Evolutionary conservation across 2,797 vertebrate genomes (phyloP), one percentile per base, ranked within the genome.

Genomic region (Pseudotriccus pelzelni): DNA sequence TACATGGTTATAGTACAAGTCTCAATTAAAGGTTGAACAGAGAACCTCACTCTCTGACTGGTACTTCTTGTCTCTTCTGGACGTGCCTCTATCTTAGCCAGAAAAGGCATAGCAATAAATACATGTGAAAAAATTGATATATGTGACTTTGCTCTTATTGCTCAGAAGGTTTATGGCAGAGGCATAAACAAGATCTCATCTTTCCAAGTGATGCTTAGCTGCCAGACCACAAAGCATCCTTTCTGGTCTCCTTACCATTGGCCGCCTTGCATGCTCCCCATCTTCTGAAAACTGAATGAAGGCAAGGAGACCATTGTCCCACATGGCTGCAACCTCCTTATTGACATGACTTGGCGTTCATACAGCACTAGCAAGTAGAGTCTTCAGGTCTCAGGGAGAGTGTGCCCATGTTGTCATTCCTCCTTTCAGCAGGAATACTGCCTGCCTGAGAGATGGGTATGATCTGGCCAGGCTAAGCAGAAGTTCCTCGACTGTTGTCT

Each of bases 401-500:
- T 50, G 50, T 63, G n/a, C 63, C 70, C 32, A 25, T 50, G 21
- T 12, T 84, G 58, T 52, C 34, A 11, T 86, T 91, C n/a, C 39
- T 91, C 2, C 39, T 22, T 79, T 66, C 52, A 67, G 62, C 46
- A 37, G 46, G 43, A 60, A 37, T 43, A 5, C 30, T 88, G 80
- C 39, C 50, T 55, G 30, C 47, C 37, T 4, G 9, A 49, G 79
- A 60, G 53, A 56, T 72, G 85, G 8, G 21, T 50, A 6, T 2
- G 11, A 30, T 63, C 86, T 62, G 66, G 34, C 79, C 49, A 76
- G 86, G 62, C 72, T 74, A 56, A 1, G n/a, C 67, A 55, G 37
- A 58, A 90, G 88, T 89, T 96, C 91, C 80, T 94, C 7, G 34
- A 74, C 88, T 94, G 87, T 84, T 87, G 52, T 93, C 84, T 95